phyloP scores from a whole-genome alignment of 2,113 vertebrate species.

The Lanius ludovicianus region DNA sequence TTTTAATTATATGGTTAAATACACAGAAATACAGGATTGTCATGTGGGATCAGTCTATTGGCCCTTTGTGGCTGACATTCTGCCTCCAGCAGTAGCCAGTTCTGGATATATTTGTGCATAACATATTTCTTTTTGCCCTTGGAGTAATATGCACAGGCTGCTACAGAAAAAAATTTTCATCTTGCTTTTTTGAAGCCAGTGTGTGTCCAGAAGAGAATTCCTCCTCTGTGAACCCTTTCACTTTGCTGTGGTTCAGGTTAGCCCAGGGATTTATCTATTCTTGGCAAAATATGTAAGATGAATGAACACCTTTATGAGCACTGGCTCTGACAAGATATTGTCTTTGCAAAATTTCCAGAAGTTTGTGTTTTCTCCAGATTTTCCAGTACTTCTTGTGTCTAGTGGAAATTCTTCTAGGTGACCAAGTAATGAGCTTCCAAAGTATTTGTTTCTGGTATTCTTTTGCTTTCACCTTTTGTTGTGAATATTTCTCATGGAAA shows the following conservation, averaged over 20 bases:
- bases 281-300: neutral
- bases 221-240: neutral
- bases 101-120: neutral
- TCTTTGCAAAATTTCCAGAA: neutral
- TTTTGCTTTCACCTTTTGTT: neutral
- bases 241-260: neutral
- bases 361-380: neutral
- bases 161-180: neutral
- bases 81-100: conserved; percentile 37
- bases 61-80: conserved; percentile 32
- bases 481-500: neutral
- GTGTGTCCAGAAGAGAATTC: neutral
- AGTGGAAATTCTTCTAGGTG: neutral
- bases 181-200: neutral
- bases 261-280: neutral
- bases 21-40: conserved; percentile 17
- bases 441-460: neutral
- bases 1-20: conserved; percentile 62
- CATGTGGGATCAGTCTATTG: neutral
- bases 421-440: neutral
- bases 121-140: neutral
- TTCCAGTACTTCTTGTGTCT: neutral
- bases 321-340: neutral
- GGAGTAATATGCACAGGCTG: neutral
- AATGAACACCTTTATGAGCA: neutral